Percentiles rank a stretch among this genome's conserved stretches.
These are phyloP conservation scores for Heliconius ismenius DNA, from an alignment of 2,888 invertebrate genomes.

Conservation along the genomic window DNA sequence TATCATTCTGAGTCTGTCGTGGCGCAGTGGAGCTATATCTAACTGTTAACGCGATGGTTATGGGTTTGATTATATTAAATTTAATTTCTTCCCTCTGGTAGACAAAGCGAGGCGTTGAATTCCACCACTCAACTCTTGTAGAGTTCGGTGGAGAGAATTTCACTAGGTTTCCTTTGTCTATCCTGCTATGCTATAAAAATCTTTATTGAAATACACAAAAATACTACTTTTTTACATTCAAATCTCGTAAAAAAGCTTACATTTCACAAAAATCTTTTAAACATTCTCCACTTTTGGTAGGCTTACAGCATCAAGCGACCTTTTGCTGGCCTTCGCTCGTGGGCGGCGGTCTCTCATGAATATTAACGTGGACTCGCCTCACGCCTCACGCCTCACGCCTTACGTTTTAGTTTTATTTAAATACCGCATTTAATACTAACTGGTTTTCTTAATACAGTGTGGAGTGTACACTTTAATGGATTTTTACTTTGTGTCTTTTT, in stretches of 20 bases:
- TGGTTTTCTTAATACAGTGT: conserved; percentile 1
- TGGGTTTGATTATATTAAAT: background rate
- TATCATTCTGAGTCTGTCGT: background rate
- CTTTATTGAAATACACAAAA: too few relatives aligned
- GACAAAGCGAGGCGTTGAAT: background rate
- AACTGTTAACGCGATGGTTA: background rate
- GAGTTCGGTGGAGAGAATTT: background rate
- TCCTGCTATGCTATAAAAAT: background rate
- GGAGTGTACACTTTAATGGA: background rate
- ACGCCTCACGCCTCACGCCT: conserved; percentile 9
- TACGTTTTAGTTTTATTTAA: conserved; percentile 26
- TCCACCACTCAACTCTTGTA: background rate
- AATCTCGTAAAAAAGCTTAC: background rate
- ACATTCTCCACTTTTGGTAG: conserved; percentile 1
- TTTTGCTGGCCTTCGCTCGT: conserved; percentile 39
- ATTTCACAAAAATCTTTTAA: background rate
- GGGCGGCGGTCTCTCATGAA: conserved; percentile 32
- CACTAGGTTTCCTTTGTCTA: background rate
- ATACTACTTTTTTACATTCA: too few relatives aligned
- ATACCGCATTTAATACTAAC: conserved; percentile 10
- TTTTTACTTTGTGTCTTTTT: background rate
- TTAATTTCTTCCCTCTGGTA: background rate
- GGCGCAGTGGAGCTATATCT: background rate
- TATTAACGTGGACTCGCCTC: conserved; percentile 27
- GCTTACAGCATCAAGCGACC: conserved; percentile 32